phyloP scores from a whole-genome alignment of 1,140 invertebrate species.

The Brachionus sp. region DNA sequence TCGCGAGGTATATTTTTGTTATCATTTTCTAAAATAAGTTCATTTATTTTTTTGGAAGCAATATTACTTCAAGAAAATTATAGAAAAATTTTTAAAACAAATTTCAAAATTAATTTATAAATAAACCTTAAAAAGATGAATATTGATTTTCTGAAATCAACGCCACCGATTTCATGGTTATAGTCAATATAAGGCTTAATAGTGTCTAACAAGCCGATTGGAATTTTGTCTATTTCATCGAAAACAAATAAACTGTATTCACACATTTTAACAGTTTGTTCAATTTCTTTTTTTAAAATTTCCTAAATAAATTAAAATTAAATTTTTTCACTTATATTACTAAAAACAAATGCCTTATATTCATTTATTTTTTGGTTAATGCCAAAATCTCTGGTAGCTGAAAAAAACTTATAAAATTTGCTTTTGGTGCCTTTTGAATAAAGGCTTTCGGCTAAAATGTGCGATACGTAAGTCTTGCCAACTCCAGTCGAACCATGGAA shows the following conservation, averaged over 20 bases:
- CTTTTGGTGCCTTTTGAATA: slow-evolving; percentile 72
- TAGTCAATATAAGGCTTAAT: slow-evolving; percentile 86
- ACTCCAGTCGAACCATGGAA: slow-evolving; percentile 59
- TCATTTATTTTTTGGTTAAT: slow-evolving; percentile 53
- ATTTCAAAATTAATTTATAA: background rate
- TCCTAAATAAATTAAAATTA: slow-evolving; percentile 56
- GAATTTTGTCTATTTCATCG: slow-evolving; percentile 94
- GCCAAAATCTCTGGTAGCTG: slow-evolving; percentile 75
- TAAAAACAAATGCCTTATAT: slow-evolving; percentile 61
- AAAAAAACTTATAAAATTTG: slow-evolving; percentile 74
- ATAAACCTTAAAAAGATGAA: slow-evolving; percentile 76
- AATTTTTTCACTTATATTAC: background rate
- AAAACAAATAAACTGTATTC: slow-evolving; percentile 81
- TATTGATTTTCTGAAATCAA: slow-evolving; percentile 68
- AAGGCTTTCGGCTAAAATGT: slow-evolving; percentile 72
- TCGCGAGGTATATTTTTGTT: background rate
- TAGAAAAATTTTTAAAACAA: background rate
- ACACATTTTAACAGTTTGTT: slow-evolving; percentile 67
- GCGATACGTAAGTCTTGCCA: slow-evolving; percentile 81
- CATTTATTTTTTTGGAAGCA: slow-evolving; percentile 15
- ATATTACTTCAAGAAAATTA: slow-evolving; percentile 19
- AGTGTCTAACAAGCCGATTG: slow-evolving; percentile 75
- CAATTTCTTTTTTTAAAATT: slow-evolving; percentile 64
- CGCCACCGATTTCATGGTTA: slow-evolving; percentile 55
- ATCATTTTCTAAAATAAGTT: background rate